These are phyloP conservation scores for Ophioninae sp. DNA, from an alignment of 2,888 invertebrate genomes.

Conservation along the genomic window DNA sequence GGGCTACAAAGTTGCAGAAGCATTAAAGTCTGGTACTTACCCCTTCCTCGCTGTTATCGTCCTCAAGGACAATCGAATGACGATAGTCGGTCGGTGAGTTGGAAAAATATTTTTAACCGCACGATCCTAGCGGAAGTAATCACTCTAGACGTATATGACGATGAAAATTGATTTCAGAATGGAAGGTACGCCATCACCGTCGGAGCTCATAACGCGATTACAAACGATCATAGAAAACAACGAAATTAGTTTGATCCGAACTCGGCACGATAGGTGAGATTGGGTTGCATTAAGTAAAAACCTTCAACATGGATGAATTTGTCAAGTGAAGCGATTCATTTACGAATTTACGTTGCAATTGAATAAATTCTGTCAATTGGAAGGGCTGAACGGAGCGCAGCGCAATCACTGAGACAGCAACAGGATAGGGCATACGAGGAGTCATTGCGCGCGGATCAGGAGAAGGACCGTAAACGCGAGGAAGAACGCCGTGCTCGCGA, in stretches of 20 bases:
- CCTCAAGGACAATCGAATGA: conserved; percentile 95
- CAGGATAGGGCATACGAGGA: conserved; percentile 97
- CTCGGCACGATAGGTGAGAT: conserved; percentile 90
- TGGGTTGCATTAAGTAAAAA: neutral
- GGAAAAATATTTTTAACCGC: neutral
- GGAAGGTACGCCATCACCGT: conserved; percentile 91
- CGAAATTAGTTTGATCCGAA: conserved; percentile 92
- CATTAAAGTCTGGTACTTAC: conserved; percentile 89
- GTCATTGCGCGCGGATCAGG: conserved; percentile 95
- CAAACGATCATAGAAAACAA: conserved; percentile 91
- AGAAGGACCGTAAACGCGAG: conserved; percentile 91
- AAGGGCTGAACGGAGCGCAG: conserved; percentile 90
- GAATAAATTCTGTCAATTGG: neutral
- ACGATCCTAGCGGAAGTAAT: neutral
- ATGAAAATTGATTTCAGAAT: conserved; percentile 82
- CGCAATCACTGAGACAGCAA: conserved; percentile 92
- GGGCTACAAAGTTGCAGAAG: conserved; percentile 95
- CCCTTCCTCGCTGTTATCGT: conserved; percentile 96
- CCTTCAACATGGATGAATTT: neutral
- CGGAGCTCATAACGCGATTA: conserved; percentile 88
- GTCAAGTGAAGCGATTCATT: neutral
- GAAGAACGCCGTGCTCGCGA: conserved; percentile 84
- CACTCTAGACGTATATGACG: neutral
- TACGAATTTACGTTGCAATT: neutral
- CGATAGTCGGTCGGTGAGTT: conserved; percentile 88